Evolutionary conservation across 2,113 vertebrate species (phyloP), one percentile per base, ranked within the genome.

Genomic region (Rhizomys pruinosus): DNA sequence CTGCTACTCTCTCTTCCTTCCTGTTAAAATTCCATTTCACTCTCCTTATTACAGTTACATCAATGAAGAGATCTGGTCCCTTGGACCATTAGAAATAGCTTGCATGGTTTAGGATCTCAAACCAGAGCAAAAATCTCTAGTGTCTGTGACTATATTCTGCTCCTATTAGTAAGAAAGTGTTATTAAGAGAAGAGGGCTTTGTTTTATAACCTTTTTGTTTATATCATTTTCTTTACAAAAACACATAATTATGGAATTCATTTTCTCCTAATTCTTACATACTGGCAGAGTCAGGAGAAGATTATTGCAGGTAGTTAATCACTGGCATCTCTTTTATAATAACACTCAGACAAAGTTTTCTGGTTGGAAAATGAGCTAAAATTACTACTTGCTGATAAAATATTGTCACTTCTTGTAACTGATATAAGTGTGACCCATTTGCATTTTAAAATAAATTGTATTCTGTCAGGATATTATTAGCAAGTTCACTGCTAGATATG

Each of bases 301-400:
- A n/a, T 95, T 93, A 93, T 90, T 96, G 44, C 34, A 85, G 37
- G 20, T 82, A 87, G 19, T 95, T 93, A 85, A 81, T 97, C 89
- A 94, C 17, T 77, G 68, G 47, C 16, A 13, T 79, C 10, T 37
- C 29, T 89, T 90, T 92, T 85, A 72, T 42, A 84, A 68, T 57
- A 81, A 29, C 64, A 92, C 25, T 87, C 5, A 76, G 81, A 68
- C 73, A 64, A 87, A 87, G 20, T 72, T 95, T 94, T 92, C 29
- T 90, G 68, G 52, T 61, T 7, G 68, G 29, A 94, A 96, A 89
- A 76, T 32, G 13, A 94, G 72, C 44, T 66, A 77, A 89, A 59
- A 29, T 42, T 15, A 79, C 11, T 94, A 79, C 11, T 25, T 77
- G 61, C 57, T 93, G 81, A 84, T 68, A 84, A 87, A 91, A 77